A percentile compares a stretch with the other conserved stretches of the same genome.
Conservation (phyloP, 2,888 invertebrate species). For the Stenurella melanura region DNA sequence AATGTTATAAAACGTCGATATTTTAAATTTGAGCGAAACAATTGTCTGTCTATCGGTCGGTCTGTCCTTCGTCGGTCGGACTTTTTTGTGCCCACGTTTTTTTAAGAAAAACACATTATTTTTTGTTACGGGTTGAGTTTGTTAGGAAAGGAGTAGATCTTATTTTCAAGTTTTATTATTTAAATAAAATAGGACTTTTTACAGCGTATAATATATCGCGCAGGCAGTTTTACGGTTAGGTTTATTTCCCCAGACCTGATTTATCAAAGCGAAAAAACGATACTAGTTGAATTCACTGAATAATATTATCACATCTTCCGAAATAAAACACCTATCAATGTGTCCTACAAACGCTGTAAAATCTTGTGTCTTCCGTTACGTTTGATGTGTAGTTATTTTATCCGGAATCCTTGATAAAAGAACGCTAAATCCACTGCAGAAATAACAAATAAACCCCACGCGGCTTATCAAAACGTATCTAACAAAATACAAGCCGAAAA, state of each 20-base stretch:
- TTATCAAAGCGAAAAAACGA: constrained; percentile 2
- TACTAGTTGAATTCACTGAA: constrained; percentile 11
- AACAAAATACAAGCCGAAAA: constrained; percentile 57
- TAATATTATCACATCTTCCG: constrained; percentile 15
- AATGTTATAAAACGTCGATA: no score
- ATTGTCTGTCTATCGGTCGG: no score
- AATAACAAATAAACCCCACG: constrained; percentile 55
- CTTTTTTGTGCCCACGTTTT: no score
- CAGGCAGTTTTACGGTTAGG: background rate
- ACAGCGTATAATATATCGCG: background rate
- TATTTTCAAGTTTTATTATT: background rate
- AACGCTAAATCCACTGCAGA: constrained; percentile 49
- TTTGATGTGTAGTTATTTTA: constrained; percentile 34
- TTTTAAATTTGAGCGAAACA: no score
- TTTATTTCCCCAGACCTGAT: background rate
- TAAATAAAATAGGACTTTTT: background rate
- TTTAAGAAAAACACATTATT: no score
- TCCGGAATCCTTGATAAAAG: constrained; percentile 31
- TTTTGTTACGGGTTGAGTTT: background rate
- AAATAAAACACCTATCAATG: constrained; percentile 26
- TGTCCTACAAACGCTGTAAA: constrained; percentile 23
- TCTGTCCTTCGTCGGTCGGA: no score
- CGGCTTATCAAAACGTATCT: constrained; percentile 53
- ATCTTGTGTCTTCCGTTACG: constrained; percentile 19
- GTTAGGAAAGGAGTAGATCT: background rate